Evolutionary conservation across 2,113 vertebrate species (phyloP), one percentile per base, ranked within the genome.

Genomic region (Hippocampus comes): DNA sequence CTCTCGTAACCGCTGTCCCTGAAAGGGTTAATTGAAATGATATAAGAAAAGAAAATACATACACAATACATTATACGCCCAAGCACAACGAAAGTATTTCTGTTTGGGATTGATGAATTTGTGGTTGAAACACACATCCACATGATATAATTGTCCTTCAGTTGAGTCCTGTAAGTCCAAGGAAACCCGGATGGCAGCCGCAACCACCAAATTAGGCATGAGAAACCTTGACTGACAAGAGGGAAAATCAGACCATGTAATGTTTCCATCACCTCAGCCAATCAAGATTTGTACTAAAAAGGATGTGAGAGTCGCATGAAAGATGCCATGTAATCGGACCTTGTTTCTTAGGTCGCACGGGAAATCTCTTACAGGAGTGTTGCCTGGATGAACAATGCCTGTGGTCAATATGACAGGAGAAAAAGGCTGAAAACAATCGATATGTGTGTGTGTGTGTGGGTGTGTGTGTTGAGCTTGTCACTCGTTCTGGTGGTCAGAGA

Each of bases 351-450:
- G 57, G 42, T 41, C 6, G 68, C 21, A 41, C 59, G 46, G 79
- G 78, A 75, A 77, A 76, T 77, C 61, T 82, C 59, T 41, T 75
- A 78, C 67, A 61, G 74, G 59, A 81, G 73, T 5, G 55, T 67
- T 43, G 78, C 76, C 75, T 77, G 73, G 67, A 78, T 80, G 64
- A 78, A 86, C 78, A 81, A 86, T 85, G 84, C 75, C 82, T 78
- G 77, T 5, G 68, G 71, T 84, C 18, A 53, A 85, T 82, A 64
- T 64, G 68, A 61, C 60, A 4, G 51, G 42, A 49, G 20, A 70
- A 71, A 72, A 71, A 27, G 23, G 53, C 43, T 79, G 67, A 68
- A 78, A 83, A 74, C 76, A 72, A 66, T 76, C 63, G 73, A 49
- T 27, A 9, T 21, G 48, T 25, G 15, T 70, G 51, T 56, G 27